Percentiles rank a stretch among this genome's conserved stretches.
These are phyloP conservation scores for Microctonus brassicae DNA, from an alignment of 2,888 invertebrate genomes.

Conservation along the genomic window DNA sequence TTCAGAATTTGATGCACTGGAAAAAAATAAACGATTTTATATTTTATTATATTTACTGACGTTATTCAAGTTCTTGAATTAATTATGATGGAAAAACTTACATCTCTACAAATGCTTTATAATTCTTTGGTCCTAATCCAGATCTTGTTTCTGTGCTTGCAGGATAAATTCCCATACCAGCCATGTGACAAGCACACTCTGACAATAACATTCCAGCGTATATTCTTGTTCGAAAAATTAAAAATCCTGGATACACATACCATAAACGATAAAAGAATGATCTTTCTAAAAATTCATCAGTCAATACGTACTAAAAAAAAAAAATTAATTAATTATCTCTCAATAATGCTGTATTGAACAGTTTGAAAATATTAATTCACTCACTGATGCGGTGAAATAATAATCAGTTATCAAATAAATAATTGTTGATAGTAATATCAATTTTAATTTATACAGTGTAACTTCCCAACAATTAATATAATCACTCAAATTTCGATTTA, in stretches of 20 bases:
- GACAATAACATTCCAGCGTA: slow-evolving; percentile 91
- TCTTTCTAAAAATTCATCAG: slow-evolving; percentile 82
- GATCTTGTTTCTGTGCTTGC: slow-evolving; percentile 77
- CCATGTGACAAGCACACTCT: slow-evolving; percentile 92
- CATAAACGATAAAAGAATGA: slow-evolving; percentile 84
- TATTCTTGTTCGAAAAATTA: slow-evolving; percentile 90
- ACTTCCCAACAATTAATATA: slow-evolving; percentile 75
- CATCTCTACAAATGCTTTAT: slow-evolving; percentile 75
- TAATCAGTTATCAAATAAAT: slow-evolving; percentile 78
- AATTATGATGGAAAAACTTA: slow-evolving; percentile 59
- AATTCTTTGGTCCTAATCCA: slow-evolving; percentile 87
- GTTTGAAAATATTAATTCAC: slow-evolving; percentile 52
- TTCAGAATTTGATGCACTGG: slow-evolving; percentile 65
- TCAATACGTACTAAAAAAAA: slow-evolving; percentile 82
- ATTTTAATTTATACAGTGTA: slow-evolving; percentile 77
- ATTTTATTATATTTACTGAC: too few species aligned
- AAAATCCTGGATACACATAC: slow-evolving; percentile 89
- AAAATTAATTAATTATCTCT: slow-evolving; percentile 3
- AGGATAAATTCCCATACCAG: slow-evolving; percentile 94
- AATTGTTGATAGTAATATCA: slow-evolving; percentile 77
- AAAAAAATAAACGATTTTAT: slow-evolving; percentile 42
- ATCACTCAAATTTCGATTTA: slow-evolving; percentile 77
- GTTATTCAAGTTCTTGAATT: too few species aligned
- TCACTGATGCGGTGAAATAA: slow-evolving; percentile 83
- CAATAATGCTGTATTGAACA: too few species aligned